A percentile compares a stretch with the other conserved stretches of the same genome.
Evolutionary conservation across 2,113 vertebrate species (phyloP).

Genomic region (Microcebus griseorufus): DNA sequence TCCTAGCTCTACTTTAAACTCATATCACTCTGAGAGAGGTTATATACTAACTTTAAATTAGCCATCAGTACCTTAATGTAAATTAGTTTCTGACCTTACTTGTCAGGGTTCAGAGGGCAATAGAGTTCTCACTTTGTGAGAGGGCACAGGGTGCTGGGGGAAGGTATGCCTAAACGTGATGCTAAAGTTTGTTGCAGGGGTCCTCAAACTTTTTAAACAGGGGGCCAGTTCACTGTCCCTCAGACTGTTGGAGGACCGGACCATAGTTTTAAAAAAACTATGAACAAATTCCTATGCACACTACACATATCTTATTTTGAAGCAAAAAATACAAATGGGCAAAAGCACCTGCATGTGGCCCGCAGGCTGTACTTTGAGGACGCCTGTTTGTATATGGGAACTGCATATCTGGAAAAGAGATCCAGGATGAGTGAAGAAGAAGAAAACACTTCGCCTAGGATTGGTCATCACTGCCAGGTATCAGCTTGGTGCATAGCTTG

Average conservation of each 20-base stretch:
- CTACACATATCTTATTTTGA: too few relatives aligned
- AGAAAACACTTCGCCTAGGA: background rate
- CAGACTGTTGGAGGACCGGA: too few relatives aligned
- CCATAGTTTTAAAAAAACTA: too few relatives aligned
- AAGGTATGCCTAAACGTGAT: too few relatives aligned
- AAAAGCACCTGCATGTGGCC: too few relatives aligned
- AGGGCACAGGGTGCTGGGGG: too few relatives aligned
- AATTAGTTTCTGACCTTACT: background rate
- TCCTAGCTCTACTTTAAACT: background rate
- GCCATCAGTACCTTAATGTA: background rate
- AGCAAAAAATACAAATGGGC: too few relatives aligned
- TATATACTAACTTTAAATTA: background rate
- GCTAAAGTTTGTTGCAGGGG: background rate
- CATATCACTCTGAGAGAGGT: background rate
- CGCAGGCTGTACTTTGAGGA: too few relatives aligned
- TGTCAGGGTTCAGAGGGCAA: background rate
- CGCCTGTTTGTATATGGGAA: too few relatives aligned
- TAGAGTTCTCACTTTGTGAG: accelerated
- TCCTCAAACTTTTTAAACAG: too few relatives aligned
- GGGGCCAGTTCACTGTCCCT: too few relatives aligned
- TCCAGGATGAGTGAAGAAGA: background rate
- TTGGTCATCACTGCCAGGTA: background rate
- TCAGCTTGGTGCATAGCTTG: background rate
- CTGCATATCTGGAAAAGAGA: background rate
- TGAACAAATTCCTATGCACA: too few relatives aligned